Base-by-base conservation (phyloP, 2,113 vertebrate genomes). In the Lepisosteus oculatus region DNA sequence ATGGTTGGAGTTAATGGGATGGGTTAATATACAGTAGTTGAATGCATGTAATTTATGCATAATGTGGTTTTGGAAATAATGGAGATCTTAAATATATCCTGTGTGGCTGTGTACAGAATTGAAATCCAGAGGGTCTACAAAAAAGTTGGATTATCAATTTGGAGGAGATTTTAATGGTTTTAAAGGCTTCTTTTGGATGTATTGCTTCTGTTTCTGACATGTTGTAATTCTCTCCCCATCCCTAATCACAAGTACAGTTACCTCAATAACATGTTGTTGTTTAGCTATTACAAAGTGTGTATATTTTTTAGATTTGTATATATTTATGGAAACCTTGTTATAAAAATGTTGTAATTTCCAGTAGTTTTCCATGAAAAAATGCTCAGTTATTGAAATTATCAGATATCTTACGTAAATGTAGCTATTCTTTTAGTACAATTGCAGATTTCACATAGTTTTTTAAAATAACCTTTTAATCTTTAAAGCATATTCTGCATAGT, bases 71-170 rank as follows among this genome's bases (percentile, higher is more conserved):
- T 72, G 67, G 79, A 76, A 84, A 82, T 85, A 82, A 89, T 79
- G 78, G 80, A 70, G 51, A 65, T 63, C 75, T 84, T 85, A 87
- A 85, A 79, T 77, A 72, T 80, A 85, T 86, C 78, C 81, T 74
- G 72, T 74, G 74, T 70, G 74, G 76, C 81, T 55, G 80, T 77
- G 61, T 65, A 72, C 5, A 2, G n/a, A 57, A 64, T 88, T 85
- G 62, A 84, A 76, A 87, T 88, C 79, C 85, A 83, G 82, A 69
- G 29, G 11, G 1, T 6, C 59, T 13, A 73, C 44, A 0, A 65
- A 67, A 17, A 79, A 83, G 81, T 84, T 77, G 76, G n/a, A 42
- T 6, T 13, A 80, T 59, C 56, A 59, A 59, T 11, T 4, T 11
- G 56, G 56, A 14, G 56, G 1, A 13, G 3, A 4, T 11, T 59